Evolutionary conservation across 2,797 vertebrate genomes (phyloP).

Genomic region (Pristis pectinata): DNA sequence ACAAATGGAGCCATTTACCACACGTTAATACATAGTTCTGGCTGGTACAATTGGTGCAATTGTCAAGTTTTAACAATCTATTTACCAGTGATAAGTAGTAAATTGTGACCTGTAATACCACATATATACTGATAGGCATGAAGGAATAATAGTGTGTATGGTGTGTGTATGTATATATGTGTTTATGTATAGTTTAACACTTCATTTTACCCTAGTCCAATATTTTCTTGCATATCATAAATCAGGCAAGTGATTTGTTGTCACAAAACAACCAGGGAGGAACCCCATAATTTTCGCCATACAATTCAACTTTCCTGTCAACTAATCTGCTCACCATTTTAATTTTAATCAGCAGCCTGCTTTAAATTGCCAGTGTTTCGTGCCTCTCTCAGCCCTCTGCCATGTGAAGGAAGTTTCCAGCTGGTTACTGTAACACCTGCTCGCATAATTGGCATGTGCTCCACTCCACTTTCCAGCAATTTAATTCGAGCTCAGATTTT

Average conservation of each 20-base stretch:
- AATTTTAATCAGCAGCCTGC: constrained; percentile 23
- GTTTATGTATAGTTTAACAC: neutral
- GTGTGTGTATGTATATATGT: neutral
- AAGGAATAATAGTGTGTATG: neutral
- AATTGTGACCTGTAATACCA: neutral
- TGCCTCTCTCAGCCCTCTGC: neutral
- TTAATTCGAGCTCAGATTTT: neutral
- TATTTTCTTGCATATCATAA: neutral
- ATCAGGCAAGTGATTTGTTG: constrained; percentile 32
- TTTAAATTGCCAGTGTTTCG: constrained; percentile 14
- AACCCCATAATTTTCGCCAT: constrained; percentile 7
- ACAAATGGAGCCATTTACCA: constrained; percentile 13
- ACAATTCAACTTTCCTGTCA: neutral
- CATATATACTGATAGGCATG: neutral
- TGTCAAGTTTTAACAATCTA: constrained; percentile 6
- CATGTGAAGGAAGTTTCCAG: constrained; percentile 25
- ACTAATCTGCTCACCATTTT: constrained; percentile 14
- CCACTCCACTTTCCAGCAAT: neutral
- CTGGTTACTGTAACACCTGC: constrained; percentile 26
- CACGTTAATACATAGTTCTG: neutral
- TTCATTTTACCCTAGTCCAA: neutral
- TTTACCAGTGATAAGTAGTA: neutral
- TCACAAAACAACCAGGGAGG: neutral
- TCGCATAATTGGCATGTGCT: constrained; percentile 4
- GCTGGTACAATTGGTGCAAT: neutral